Base-by-base conservation (phyloP, 2,113 vertebrate genomes). In the Chascanopsetta lugubris region DNA sequence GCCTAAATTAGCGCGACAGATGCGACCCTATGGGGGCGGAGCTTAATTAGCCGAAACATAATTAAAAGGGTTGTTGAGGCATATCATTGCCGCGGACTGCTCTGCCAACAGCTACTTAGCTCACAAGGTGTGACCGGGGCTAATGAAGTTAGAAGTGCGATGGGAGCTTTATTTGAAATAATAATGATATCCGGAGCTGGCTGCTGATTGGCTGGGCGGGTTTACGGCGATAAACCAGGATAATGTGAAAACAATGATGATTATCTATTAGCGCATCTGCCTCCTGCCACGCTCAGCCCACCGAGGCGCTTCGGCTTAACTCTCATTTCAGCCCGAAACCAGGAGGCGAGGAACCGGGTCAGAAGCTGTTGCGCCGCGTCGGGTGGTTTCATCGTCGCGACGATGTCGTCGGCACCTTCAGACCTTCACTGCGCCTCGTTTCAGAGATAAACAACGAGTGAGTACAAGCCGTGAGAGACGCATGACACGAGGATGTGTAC, bases 41-140 rank as follows among this genome's bases (percentile, higher is more conserved):
- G 70, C 51, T 27, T 63, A 65, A 82, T 83, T 69, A 86, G 79
- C 42, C 64, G 64, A 46, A 59, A 61, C 40, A 8, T 63, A 53
- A 81, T 85, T 83, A 83, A 71, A 72, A 69, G 50, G 32, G 13
- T 59, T 68, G 57, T 57, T 65, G 70, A 70, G 71, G 78, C 73
- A 64, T 30, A 71, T 74, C 57, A 80, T 61, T 70, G 50, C 55
- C 59, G n/a, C 57, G 38, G 38, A 72, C 29, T 61, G 66, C 18
- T 63, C 61, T 61, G 75, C 77, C 64, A 79, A 61, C 34, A 74
- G 69, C 68, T 59, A 66, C 62, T 63, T 61, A 59, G 36, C 47
- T 43, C 46, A 40, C 4, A 45, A 30, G 8, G 26, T 12, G 30
- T 2, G 12, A 38, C 5, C 8, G 6, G n/a, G 13, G 30, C 48